Percentiles rank a stretch among this genome's conserved stretches.
Evolutionary conservation across 2,113 vertebrate species (phyloP).

Genomic region (Odocoileus hemionus): DNA sequence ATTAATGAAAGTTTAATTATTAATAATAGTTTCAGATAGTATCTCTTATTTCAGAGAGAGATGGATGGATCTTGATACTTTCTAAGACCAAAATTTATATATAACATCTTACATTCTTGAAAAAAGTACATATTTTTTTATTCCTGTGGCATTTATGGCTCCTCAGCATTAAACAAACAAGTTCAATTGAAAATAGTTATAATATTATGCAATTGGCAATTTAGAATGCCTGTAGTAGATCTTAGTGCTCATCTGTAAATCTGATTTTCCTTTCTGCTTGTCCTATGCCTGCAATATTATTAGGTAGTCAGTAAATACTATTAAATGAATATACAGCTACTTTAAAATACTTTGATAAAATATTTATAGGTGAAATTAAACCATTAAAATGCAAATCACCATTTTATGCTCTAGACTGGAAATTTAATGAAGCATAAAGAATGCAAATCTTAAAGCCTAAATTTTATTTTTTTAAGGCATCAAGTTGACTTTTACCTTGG

Average conservation of each 20-base stretch:
- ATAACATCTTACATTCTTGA: neutral
- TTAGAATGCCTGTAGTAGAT: neutral
- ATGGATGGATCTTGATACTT: neutral
- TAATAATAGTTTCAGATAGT: neutral
- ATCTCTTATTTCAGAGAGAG: neutral
- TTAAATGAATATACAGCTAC: neutral
- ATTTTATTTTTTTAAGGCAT: neutral
- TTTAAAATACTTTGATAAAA: neutral
- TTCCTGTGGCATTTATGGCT: neutral
- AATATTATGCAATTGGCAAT: neutral
- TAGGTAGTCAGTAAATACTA: neutral
- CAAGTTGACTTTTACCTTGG: slow-evolving; percentile 9
- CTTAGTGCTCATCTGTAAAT: neutral
- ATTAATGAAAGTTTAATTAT: neutral
- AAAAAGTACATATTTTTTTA: neutral
- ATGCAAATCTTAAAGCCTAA: neutral
- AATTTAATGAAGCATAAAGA: neutral
- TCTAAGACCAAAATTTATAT: neutral
- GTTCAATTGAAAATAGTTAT: neutral
- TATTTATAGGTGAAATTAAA: neutral
- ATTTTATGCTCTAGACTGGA: neutral
- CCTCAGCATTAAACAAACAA: neutral
- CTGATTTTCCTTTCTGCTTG: neutral
- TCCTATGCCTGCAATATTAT: neutral
- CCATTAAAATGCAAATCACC: neutral